Evolutionary conservation across 2,888 invertebrate genomes (phyloP), one percentile per base, ranked within the genome.

Genomic region (Catonia carolina): DNA sequence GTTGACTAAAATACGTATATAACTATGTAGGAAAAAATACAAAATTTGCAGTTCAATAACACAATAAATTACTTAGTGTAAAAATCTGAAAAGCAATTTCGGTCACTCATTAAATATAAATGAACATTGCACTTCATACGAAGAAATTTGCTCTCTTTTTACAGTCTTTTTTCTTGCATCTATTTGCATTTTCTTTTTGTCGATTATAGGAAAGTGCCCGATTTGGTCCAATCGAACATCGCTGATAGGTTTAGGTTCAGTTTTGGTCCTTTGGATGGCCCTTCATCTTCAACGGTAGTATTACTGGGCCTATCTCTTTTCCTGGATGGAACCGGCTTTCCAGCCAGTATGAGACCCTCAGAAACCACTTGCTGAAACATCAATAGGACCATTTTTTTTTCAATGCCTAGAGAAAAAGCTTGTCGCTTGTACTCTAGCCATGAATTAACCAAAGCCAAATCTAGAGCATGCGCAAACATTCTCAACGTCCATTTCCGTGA

Each of bases 401-500:
- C 18, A 1, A 58, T 37, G 15, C 52, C 42, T 31, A 56, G 39
- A 35, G 22, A 36, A n/a, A 33, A 31, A 1, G 53, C 53, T 6
- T 54, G 37, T 20, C 48, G 20, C 12, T 48, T 48, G 22, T 55
- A 58, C 33, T 58, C 58, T 22, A 47, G 47, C 55, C 55, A 56
- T 20, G 55, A 39, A 45, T 53, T 35, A n/a, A 56, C 31, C 12
- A 50, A 20, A n/a, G 58, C 50, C 36, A 58, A 18, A 22, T 58
- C 55, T 18, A 58, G 18, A 10, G 42, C 47, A 48, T 58, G 58
- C 39, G 49, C 48, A 48, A 58, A 48, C 53, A 58, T 47, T 20
- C 58, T 20, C 10, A 55, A 49, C 10, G 54, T 55, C 58, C 58
- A 58, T 23, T 58, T 58, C 15, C 23, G 22, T 7, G 58, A 58